Base-by-base conservation (phyloP, 2,113 vertebrate genomes). In the Murina feae region DNA sequence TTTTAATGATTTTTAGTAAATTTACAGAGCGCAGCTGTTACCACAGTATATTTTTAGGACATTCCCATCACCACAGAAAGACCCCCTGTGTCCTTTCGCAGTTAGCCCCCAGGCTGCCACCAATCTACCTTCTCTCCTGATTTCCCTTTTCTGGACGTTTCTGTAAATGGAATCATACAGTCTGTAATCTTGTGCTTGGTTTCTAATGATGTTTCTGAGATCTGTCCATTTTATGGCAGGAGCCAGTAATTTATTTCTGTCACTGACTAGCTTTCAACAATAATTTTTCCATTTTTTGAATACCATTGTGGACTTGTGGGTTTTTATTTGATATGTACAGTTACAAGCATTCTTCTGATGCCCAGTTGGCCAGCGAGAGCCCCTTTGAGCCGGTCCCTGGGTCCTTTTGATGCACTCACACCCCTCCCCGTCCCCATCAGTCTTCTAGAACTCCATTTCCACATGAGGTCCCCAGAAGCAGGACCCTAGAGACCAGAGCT, bases 351-450 rank as follows among this genome's bases (percentile, higher is more conserved):
- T 32, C 28, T 44, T 28, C 55, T 55, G 58, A 63, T 76, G 39
- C 30, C 44, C 39, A 80, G 12, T 55, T 35, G 47, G 42, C 65
- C 30, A 32, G 30, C 1, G 3, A 53, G 23, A 76, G 71, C 12
- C 23, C 37, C 8, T 53, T 4, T 7, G 47, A 55, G 20, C 35
- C 35, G 53, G 18, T 55, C 32, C 74, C 42, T n/a, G 7, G 35
- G 23, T 53, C 82, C 47, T 37, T 53, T 37, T 1, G 35, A 47
- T 2, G 13, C 7, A 10, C 6, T 10, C 7, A 9, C 6, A 18
- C 7, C 14, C 14, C 16, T 5, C 16, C 25, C 12, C 9, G 2
- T 17, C 9, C 30, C 6, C 11, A 0, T 39, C 28, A 9, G 49
- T 37, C 82, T 66, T 11, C 0, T 4, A 44, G 69, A 16, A 13